Conservation (phyloP, 2,113 vertebrate species). For the Leptodactylus fuscus region DNA sequence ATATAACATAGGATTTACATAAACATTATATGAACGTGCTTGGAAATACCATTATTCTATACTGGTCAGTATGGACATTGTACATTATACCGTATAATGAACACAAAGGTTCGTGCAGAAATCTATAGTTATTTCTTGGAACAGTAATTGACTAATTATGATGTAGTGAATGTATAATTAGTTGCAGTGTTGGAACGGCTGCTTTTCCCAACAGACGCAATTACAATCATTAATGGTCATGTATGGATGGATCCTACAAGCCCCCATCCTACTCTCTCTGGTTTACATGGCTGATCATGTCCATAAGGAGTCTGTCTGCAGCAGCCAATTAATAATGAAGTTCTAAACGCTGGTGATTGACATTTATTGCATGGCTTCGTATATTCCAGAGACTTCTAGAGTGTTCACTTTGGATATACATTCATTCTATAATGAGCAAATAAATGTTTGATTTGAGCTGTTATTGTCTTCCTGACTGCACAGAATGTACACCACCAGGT, state of each 20-base stretch:
- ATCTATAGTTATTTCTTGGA: slow-evolving; percentile 90
- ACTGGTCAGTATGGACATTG: slow-evolving; percentile 98
- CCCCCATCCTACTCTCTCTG: slow-evolving; percentile 80
- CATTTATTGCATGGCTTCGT: not conserved
- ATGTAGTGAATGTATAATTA: slow-evolving; percentile 97
- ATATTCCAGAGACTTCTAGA: not conserved
- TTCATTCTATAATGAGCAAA: no score
- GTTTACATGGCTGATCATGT: slow-evolving; percentile 57
- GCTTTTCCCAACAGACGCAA: slow-evolving; percentile 95
- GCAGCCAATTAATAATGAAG: slow-evolving; percentile 21
- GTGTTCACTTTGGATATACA: no score
- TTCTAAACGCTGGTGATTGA: not conserved
- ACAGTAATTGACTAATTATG: slow-evolving; percentile 96
- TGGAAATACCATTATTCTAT: slow-evolving; percentile 96
- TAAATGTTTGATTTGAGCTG: no score
- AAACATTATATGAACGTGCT: slow-evolving; percentile 60
- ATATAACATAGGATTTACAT: not conserved
- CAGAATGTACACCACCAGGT: no score
- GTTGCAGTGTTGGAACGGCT: slow-evolving; percentile 97
- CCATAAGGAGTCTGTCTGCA: not conserved
- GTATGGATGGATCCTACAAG: slow-evolving; percentile 82
- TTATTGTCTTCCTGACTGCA: no score
- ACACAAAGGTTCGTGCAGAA: slow-evolving; percentile 89
- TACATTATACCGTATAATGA: slow-evolving; percentile 94
- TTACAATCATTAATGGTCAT: slow-evolving; percentile 87